A percentile compares a stretch with the other conserved stretches of the same genome.
phyloP scores from a whole-genome alignment of 2,797 vertebrate species.

The Intellagama lesueurii region DNA sequence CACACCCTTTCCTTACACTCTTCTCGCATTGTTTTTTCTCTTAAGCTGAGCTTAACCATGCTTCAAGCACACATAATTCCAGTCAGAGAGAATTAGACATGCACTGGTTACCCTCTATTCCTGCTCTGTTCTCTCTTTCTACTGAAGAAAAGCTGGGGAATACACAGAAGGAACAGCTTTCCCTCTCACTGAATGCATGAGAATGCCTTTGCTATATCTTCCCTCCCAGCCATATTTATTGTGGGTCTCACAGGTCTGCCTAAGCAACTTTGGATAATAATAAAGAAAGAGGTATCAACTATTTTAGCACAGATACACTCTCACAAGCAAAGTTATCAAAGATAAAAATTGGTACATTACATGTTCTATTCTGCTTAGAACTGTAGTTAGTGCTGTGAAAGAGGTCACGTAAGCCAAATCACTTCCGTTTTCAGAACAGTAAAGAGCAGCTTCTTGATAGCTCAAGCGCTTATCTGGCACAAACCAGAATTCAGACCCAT shows the following conservation, averaged over 20 bases:
- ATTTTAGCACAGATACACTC: not conserved
- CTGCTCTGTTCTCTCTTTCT: not conserved
- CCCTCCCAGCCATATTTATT: no score
- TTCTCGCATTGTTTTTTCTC: no score
- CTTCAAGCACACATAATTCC: not conserved
- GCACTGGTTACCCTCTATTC: not conserved
- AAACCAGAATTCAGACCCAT: conserved; percentile 94
- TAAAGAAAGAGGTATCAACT: not conserved
- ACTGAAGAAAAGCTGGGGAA: not conserved
- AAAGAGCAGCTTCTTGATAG: conserved; percentile 86
- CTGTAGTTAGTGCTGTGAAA: conserved; percentile 71
- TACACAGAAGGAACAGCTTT: no score
- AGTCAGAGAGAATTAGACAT: not conserved
- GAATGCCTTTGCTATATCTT: not conserved
- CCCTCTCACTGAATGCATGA: not conserved
- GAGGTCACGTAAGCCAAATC: conserved; percentile 83
- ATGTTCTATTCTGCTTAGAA: conserved; percentile 81
- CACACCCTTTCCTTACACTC: not conserved
- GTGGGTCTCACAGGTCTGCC: not conserved
- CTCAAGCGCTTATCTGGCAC: conserved; percentile 81
- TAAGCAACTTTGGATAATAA: not conserved
- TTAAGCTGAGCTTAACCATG: no score
- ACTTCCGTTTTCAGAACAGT: conserved; percentile 85
- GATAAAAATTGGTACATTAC: conserved; percentile 64
- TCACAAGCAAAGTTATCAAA: conserved; percentile 7